Evolutionary conservation across 2,797 vertebrate genomes (phyloP), one percentile per base, ranked within the genome.

Genomic region (Morus bassanus): DNA sequence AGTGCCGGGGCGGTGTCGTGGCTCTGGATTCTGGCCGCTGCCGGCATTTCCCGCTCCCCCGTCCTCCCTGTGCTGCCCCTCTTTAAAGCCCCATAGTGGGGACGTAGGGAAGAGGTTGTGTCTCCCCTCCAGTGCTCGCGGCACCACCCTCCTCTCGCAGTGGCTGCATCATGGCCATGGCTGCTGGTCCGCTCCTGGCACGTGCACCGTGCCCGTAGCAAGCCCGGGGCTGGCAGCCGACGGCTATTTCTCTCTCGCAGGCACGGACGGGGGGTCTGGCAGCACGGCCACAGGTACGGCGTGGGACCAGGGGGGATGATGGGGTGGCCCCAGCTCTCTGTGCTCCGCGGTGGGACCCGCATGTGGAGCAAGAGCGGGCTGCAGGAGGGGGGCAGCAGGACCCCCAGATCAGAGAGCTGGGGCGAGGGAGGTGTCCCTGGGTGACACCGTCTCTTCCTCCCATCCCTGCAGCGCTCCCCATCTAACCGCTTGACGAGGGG

Each of bases 181-280:
- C 28, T 37, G 9, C 19, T 4, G 3, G 53, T 56, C 73, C 2
- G 23, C 45, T 77, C 46, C 30, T 33, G 37, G 59, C 60, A 9
- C 31, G 2, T 24, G 46, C 35, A 2, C 17, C 5, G 59, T 25
- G 46, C 74, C 74, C 35, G 7, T 5, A 3, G 45, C 2, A 17
- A 61, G 74, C 13, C 2, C 13, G 19, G 73, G 27, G 56, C 73
- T 48, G 73, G n/a, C 43, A 30, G 41, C 77, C 56, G 61, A 79
- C 6, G 33, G 63, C 60, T 35, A 2, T 45, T 79, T 65, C 51
- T 57, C 61, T 18, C 61, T 41, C 13, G 10, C 75, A 77, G 75
- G 75, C 30, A 10, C 5, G 2, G 75, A 64, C 9, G 1, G 13
- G 7, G 11, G 8, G 6, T 1, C 24, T 10, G 19, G 0, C 31